Evolutionary conservation across 1,140 invertebrate genomes (phyloP).

Genomic region (Colletes gigas): DNA sequence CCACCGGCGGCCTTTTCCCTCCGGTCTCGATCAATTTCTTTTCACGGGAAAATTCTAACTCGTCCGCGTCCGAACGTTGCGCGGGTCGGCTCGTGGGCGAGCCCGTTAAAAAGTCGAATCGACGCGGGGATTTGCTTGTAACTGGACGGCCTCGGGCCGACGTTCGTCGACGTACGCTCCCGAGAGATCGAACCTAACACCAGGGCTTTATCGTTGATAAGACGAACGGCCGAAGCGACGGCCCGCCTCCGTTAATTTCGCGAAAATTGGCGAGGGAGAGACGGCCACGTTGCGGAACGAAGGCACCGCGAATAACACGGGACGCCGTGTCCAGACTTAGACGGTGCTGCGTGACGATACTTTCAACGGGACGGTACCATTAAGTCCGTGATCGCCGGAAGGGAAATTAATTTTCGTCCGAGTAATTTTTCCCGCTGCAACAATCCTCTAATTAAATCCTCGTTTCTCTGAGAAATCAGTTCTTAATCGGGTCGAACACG

Average conservation of each 20-base stretch:
- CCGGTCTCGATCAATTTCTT: background rate
- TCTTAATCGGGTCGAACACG: background rate
- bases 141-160: background rate
- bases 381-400: slow-evolving; percentile 2
- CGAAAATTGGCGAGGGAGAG: slow-evolving; percentile 7
- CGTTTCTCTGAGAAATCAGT: background rate
- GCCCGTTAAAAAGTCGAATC: too few species aligned
- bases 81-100: too few species aligned
- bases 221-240: slow-evolving; percentile 13
- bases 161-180: background rate
- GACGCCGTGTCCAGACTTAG: background rate
- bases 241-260: slow-evolving; percentile 17
- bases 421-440: background rate
- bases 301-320: background rate
- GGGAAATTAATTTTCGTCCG: slow-evolving; percentile 32
- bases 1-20: too few species aligned
- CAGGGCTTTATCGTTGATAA: slow-evolving; percentile 18
- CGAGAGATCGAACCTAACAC: slow-evolving; percentile 17
- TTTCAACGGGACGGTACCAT: slow-evolving; percentile 10
- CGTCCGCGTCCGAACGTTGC: too few species aligned
- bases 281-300: background rate
- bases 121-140: too few species aligned
- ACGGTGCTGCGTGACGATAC: slow-evolving; percentile 13
- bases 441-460: slow-evolving; percentile 11
- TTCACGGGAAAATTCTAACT: too few species aligned